Conservation (phyloP, 2,888 invertebrate genomes). For the Diadromus collaris region DNA sequence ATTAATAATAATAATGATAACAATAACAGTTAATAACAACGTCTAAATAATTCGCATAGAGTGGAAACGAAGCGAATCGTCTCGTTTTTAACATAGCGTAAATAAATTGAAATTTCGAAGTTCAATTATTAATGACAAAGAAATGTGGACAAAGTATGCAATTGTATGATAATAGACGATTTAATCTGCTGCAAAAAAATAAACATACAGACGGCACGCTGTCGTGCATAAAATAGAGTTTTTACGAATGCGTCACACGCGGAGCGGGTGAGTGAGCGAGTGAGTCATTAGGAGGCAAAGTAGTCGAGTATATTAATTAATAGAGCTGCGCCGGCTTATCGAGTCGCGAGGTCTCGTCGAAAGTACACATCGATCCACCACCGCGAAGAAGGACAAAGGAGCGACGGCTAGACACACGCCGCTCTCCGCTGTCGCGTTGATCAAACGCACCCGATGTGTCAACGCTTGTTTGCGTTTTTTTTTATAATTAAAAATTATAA, state of each 20-base stretch:
- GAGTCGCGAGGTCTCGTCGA: conserved; percentile 21
- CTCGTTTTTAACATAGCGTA: background rate
- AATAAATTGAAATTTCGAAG: background rate
- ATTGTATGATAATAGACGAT: background rate
- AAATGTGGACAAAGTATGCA: background rate
- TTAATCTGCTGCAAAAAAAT: background rate
- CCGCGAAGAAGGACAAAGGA: background rate
- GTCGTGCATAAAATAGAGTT: background rate
- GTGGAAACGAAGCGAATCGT: background rate
- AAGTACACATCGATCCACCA: conserved; percentile 12
- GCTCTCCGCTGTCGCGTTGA: background rate
- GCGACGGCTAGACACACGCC: background rate
- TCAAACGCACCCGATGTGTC: background rate
- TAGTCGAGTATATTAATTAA: conserved; percentile 44
- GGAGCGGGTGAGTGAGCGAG: background rate
- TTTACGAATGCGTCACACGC: background rate
- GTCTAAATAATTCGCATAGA: background rate
- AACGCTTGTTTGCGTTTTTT: background rate
- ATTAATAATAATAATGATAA: background rate
- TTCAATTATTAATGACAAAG: background rate
- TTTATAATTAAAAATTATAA: too few relatives aligned
- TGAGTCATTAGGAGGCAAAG: conserved; percentile 16
- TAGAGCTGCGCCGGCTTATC: conserved; percentile 42
- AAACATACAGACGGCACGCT: background rate
- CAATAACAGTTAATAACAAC: background rate